These are phyloP conservation scores for Eumerus sabulonum DNA, from an alignment of 2,888 invertebrate species.

Conservation along the genomic window DNA sequence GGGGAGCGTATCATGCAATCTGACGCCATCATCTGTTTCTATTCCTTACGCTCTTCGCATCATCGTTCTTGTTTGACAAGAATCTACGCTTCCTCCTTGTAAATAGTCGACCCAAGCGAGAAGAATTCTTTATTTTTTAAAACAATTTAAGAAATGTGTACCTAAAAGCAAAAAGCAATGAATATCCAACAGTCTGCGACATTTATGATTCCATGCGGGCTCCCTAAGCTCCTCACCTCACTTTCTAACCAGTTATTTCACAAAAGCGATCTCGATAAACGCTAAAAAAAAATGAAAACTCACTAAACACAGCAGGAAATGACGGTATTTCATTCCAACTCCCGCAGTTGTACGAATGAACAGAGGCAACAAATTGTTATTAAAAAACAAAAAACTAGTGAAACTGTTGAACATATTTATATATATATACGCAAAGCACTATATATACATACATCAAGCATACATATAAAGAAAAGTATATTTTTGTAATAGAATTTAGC, in stretches of 20 bases:
- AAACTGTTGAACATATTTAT: conserved; percentile 62
- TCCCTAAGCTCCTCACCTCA: conserved; percentile 5
- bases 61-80: neutral
- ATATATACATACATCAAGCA: conserved; percentile 53
- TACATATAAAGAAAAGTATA: conserved; percentile 43
- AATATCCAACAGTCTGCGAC: too few species aligned
- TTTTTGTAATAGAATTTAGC: conserved; percentile 59
- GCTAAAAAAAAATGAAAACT: conserved; percentile 4
- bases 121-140: neutral
- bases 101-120: conserved; percentile 51
- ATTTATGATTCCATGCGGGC: too few species aligned
- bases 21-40: too few species aligned
- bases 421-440: conserved; percentile 48
- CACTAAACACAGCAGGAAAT: neutral
- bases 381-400: conserved; percentile 31
- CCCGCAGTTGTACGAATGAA: conserved; percentile 27
- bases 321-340: too few species aligned
- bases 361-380: conserved; percentile 42
- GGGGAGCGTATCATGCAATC: too few species aligned
- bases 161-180: conserved; percentile 19
- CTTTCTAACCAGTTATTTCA: too few species aligned
- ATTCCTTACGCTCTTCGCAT: too few species aligned
- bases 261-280: too few species aligned
- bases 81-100: conserved; percentile 20
- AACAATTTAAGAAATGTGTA: conserved; percentile 39